Evolutionary conservation across 1,140 invertebrate genomes (phyloP).

Genomic region (Megathymus violae): DNA sequence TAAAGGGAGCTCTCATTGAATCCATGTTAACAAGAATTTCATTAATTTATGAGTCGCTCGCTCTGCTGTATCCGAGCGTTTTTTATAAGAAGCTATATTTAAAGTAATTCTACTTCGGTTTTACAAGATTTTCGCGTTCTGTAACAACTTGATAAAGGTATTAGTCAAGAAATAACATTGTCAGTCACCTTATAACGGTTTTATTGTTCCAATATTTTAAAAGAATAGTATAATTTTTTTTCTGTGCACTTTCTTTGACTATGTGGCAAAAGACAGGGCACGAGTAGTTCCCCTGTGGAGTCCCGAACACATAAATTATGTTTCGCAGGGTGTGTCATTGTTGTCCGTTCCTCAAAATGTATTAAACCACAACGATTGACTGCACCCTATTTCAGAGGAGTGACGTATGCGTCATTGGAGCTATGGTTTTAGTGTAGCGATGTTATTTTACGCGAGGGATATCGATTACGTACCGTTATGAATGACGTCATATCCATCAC

Average conservation of each 20-base stretch:
- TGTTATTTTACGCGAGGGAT: constrained; percentile 12
- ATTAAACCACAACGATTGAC: constrained; percentile 77
- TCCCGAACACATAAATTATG: constrained; percentile 69
- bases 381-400: constrained; percentile 54
- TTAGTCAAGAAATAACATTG: not conserved
- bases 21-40: constrained; percentile 23
- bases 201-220: constrained; percentile 31
- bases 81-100: too few species aligned
- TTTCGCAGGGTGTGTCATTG: constrained; percentile 66
- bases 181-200: constrained; percentile 4
- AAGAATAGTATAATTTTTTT: constrained; percentile 44
- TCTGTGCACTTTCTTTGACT: constrained; percentile 10
- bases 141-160: too few species aligned
- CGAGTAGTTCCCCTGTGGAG: constrained; percentile 54
- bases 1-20: constrained; percentile 15
- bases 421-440: constrained; percentile 46
- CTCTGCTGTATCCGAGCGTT: not conserved
- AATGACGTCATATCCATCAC: too few species aligned
- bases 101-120: not conserved
- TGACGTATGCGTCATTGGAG: constrained; percentile 52
- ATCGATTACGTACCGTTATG: not conserved
- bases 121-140: constrained; percentile 16
- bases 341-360: constrained; percentile 65
- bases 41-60: constrained; percentile 15
- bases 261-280: constrained; percentile 54